Base-by-base conservation (phyloP, 64 coral and sea anemone species). In the Trachythela sp. region DNA sequence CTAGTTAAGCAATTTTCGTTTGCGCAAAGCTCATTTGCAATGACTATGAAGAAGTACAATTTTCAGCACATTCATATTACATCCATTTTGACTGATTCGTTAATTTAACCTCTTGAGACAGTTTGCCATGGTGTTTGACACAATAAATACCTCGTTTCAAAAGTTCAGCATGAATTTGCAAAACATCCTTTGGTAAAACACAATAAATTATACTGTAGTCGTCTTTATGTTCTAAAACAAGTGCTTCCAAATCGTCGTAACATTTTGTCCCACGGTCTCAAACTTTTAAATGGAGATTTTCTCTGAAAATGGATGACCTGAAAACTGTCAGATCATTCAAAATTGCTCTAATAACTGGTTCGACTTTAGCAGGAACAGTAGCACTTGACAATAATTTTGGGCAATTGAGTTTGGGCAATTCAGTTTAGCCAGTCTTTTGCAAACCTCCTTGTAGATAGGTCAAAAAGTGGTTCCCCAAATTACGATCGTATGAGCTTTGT, bases 381-480 rank as follows among this genome's bases (percentile, higher is more conserved):
- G 90, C 84, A 76, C 90, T 91, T 24, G 76, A 45, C 17, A 90
- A 50, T 48, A 87, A 36, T 77, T 91, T 91, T 0, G 90, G 54
- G 54, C 50, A 84, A 22, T 37, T 9, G 8, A 70, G 24, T 70
- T 22, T 70, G 7, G n/a, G n/a, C n/a, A n/a, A n/a, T n/a, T n/a
- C n/a, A n/a, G n/a, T n/a, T n/a, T n/a, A n/a, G 64, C 18, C 30
- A 70, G 24, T 26, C 24, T 22, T 32, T 70, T 22, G 24, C 18
- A 70, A 70, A 70, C 64, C 8, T 32, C 24, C 30, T n/a, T 70
- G 24, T 70, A 70, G 9, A 11, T 22, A 70, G 64, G 64, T n/a
- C n/a, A n/a, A n/a, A n/a, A n/a, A n/a, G n/a, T n/a, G n/a, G n/a
- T n/a, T n/a, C n/a, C n/a, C n/a, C n/a, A n/a, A n/a, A n/a, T n/a